Conservation (phyloP, 92 coral and sea anemone species). For the Montipora capitata region DNA sequence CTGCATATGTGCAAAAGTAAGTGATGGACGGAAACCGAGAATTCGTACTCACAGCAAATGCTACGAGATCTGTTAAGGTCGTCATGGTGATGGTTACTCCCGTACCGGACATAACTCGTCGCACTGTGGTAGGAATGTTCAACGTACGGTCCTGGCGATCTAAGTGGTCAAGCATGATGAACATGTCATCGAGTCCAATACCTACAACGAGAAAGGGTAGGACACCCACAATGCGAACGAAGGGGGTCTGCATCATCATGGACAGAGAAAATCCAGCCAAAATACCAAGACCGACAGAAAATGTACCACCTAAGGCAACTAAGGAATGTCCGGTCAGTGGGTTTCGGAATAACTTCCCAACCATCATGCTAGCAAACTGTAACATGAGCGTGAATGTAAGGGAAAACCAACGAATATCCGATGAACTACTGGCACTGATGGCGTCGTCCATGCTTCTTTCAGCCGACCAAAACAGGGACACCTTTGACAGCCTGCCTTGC, state of each 20-base stretch:
- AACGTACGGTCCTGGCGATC: slow-evolving; percentile 70
- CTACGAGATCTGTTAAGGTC: slow-evolving; percentile 85
- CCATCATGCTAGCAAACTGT: slow-evolving; percentile 72
- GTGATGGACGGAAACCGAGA: slow-evolving; percentile 74
- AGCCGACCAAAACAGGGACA: slow-evolving; percentile 29
- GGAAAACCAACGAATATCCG: slow-evolving; percentile 64
- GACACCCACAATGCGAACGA: slow-evolving; percentile 80
- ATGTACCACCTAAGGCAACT: slow-evolving; percentile 72
- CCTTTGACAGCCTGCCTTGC: slow-evolving; percentile 44
- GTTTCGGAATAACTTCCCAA: slow-evolving; percentile 73
- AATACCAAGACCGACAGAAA: slow-evolving; percentile 81
- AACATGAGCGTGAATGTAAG: slow-evolving; percentile 83
- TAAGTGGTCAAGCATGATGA: slow-evolving; percentile 80
- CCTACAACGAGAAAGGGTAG: slow-evolving; percentile 88
- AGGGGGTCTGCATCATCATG: slow-evolving; percentile 68
- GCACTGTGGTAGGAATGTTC: slow-evolving; percentile 69
- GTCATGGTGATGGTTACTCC: slow-evolving; percentile 88
- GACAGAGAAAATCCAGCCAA: slow-evolving; percentile 79
- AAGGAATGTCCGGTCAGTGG: slow-evolving; percentile 86
- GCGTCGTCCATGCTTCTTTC: slow-evolving; percentile 67
- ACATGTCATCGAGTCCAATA: slow-evolving; percentile 90
- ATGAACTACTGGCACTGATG: slow-evolving; percentile 45
- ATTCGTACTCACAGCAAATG: slow-evolving; percentile 85
- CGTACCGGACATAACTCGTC: slow-evolving; percentile 81
- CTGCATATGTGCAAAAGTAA: slow-evolving; percentile 72